Conservation (phyloP, 2,113 vertebrate genomes). For the Aspiorhynchus laticeps region DNA sequence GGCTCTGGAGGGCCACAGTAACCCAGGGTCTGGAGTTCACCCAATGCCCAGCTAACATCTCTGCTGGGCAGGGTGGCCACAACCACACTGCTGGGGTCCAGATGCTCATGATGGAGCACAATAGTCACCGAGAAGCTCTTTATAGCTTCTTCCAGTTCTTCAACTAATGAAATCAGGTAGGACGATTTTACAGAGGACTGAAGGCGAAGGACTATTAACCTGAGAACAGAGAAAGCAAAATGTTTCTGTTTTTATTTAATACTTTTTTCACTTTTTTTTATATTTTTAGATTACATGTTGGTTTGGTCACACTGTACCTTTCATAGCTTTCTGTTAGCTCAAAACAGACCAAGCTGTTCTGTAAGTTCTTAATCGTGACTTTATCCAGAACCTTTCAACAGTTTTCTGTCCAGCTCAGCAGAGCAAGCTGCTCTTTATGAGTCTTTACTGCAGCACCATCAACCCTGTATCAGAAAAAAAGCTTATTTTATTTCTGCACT, state of each 20-base stretch:
- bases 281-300: neutral
- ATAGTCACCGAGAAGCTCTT: conserved; percentile 71
- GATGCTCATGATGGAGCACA: conserved; percentile 70
- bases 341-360: conserved; percentile 83
- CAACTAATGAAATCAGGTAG: conserved; percentile 73
- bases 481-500: neutral
- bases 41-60: conserved; percentile 75
- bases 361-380: conserved; percentile 71
- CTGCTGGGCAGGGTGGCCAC: conserved; percentile 76
- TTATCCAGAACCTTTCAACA: conserved; percentile 81
- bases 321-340: conserved; percentile 81
- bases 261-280: neutral
- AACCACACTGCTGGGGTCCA: conserved; percentile 70
- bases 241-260: neutral
- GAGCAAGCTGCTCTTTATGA: conserved; percentile 71
- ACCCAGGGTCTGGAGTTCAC: conserved; percentile 70
- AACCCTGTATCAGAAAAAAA: conserved; percentile 62
- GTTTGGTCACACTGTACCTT: conserved; percentile 67
- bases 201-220: conserved; percentile 80
- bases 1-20: conserved; percentile 75
- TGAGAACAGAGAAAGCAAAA: conserved; percentile 55
- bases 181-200: conserved; percentile 70
- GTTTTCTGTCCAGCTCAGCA: conserved; percentile 77
- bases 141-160: conserved; percentile 77
- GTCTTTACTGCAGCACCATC: conserved; percentile 71